Conservation (phyloP, 2,888 invertebrate species). For the Cistogaster globosa region DNA sequence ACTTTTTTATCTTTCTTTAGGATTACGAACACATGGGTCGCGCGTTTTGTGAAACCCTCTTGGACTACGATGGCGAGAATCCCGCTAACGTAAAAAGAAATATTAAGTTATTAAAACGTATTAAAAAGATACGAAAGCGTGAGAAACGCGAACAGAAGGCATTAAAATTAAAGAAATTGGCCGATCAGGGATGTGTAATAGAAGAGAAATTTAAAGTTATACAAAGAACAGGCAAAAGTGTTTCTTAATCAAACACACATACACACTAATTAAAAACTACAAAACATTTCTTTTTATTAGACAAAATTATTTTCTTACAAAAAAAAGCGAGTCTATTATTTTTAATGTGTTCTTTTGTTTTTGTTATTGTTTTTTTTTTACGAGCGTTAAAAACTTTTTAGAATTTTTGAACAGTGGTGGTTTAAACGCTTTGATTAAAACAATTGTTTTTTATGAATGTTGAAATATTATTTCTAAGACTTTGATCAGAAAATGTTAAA, state of each 20-base stretch:
- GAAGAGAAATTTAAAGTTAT: slow-evolving; percentile 80
- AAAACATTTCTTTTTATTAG: not conserved
- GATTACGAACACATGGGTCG: slow-evolving; percentile 93
- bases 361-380: too few species aligned
- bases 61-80: slow-evolving; percentile 95
- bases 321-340: too few species aligned
- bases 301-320: too few species aligned
- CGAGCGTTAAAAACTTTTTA: too few species aligned
- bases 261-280: not conserved
- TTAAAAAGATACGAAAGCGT: slow-evolving; percentile 82
- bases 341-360: not conserved
- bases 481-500: too few species aligned
- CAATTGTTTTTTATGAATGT: too few species aligned
- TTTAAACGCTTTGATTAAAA: too few species aligned
- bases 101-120: slow-evolving; percentile 80
- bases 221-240: slow-evolving; percentile 80
- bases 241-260: slow-evolving; percentile 75
- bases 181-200: slow-evolving; percentile 83
- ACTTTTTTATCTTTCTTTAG: slow-evolving; percentile 75
- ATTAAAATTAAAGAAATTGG: slow-evolving; percentile 83
- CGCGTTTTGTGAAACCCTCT: slow-evolving; percentile 95
- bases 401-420: too few species aligned
- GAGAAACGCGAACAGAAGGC: slow-evolving; percentile 83
- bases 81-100: slow-evolving; percentile 88
- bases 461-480: too few species aligned